A percentile compares a stretch with the other conserved stretches of the same genome.
Evolutionary conservation across 2,113 vertebrate species (phyloP).

Genomic region (Zingel zingel): DNA sequence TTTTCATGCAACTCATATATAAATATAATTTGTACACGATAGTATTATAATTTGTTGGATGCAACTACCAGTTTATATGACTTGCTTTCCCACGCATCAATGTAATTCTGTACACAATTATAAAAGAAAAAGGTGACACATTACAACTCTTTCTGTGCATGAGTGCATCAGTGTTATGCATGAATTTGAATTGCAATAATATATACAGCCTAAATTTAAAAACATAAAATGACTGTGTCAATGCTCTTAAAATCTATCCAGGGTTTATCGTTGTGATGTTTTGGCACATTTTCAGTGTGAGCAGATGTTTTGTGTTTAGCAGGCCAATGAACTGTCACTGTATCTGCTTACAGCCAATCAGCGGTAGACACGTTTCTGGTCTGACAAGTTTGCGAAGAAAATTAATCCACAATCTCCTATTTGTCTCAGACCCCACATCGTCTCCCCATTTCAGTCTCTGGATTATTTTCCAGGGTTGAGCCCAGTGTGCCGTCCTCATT

Average conservation of each 20-base stretch:
- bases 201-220: constrained; percentile 35
- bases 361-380: neutral
- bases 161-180: constrained; percentile 32
- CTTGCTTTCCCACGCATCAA: neutral
- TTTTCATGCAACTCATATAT: constrained; percentile 43
- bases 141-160: neutral
- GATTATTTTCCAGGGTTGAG: neutral
- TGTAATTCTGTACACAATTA: constrained; percentile 30
- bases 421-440: constrained; percentile 26
- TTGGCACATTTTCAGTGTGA: constrained; percentile 45
- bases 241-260: neutral
- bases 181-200: constrained; percentile 32
- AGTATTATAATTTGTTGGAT: constrained; percentile 1
- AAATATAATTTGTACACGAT: constrained; percentile 43
- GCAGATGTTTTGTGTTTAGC: constrained; percentile 7
- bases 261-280: constrained; percentile 25
- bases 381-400: constrained; percentile 15
- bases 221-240: constrained; percentile 22
- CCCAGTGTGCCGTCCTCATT: constrained; percentile 75
- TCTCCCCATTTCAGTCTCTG: neutral
- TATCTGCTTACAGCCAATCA: constrained; percentile 18
- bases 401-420: constrained; percentile 24
- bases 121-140: constrained; percentile 2
- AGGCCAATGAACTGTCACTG: neutral
- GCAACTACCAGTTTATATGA: constrained; percentile 13